These are phyloP conservation scores for Phymastichus coffea DNA, from an alignment of 1,140 invertebrate species.

Conservation along the genomic window DNA sequence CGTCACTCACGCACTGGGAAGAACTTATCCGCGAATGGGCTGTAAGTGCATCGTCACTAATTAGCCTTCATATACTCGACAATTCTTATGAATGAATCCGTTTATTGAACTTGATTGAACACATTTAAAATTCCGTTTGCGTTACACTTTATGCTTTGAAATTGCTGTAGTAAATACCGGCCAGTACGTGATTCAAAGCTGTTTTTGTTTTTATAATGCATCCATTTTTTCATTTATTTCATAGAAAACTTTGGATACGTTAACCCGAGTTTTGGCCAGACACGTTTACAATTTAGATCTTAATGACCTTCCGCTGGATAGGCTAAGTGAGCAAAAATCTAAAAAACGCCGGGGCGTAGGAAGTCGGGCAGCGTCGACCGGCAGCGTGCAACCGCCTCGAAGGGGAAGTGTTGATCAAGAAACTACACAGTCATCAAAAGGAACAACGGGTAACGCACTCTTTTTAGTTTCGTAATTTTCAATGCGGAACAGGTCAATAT, in stretches of 20 bases:
- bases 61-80: background rate
- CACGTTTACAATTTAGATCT: constrained; percentile 93
- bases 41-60: constrained; percentile 60
- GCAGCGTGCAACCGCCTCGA: constrained; percentile 49
- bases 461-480: too few relatives aligned
- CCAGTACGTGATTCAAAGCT: background rate
- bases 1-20: constrained; percentile 89
- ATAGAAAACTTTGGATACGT: constrained; percentile 94
- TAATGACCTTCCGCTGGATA: constrained; percentile 83
- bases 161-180: too few relatives aligned
- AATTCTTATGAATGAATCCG: constrained; percentile 6
- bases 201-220: constrained; percentile 1
- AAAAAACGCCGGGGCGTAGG: constrained; percentile 64
- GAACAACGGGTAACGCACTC: constrained; percentile 41
- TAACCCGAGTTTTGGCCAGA: constrained; percentile 87
- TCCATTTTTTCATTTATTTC: constrained; percentile 33
- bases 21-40: constrained; percentile 96
- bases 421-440: constrained; percentile 43
- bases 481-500: constrained; percentile 4
- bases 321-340: constrained; percentile 80
- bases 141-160: too few relatives aligned
- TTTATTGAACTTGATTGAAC: constrained; percentile 3
- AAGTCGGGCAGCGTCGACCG: constrained; percentile 51
- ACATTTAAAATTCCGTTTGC: background rate
- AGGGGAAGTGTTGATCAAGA: constrained; percentile 51